Evolutionary conservation across 2,797 vertebrate genomes (phyloP), one percentile per base, ranked within the genome.

Genomic region (Microhierax caerulescens): DNA sequence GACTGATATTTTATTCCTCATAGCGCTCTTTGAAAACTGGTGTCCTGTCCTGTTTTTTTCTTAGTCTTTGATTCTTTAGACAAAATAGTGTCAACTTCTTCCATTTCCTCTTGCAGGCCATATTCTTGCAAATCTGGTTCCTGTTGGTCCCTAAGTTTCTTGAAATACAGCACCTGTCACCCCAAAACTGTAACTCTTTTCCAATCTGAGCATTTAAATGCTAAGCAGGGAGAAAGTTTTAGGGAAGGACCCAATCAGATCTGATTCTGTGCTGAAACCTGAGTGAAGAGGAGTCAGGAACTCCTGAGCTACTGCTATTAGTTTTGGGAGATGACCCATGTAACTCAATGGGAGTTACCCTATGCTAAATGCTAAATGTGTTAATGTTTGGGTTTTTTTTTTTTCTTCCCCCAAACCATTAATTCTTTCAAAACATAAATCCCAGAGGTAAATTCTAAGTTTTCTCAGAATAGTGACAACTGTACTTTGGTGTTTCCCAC

Each of bases 221-320:
- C 2, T 25, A 23, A 83, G 27, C 11, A 57, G 20, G 70, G n/a
- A 68, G n/a, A n/a, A 88, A 36, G 4, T 70, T n/a, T 30, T 45
- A 27, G 9, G 8, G 7, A 75, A 10, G 3, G 8, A 57, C 9
- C 11, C 1, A 1, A 12, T 23, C 1, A 2, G 23, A 57, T 45
- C 48, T 37, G 32, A 30, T 56, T 80, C n/a, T 84, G 32, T 63
- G 28, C 25, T 7, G 4, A 85, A 88, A 64, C 75, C 30, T 74
- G 9, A 63, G 16, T 39, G 34, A 56, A 63, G 67, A 70, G 2
- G 11, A 27, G 30, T 50, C 13, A 65, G 41, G 15, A 91, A 8
- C 9, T 79, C 27, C 30, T n/a, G 21, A 39, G 7, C 4, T 76
- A 45, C 37, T 84, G 23, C 13, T 72, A 3, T 47, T 23, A 22